Evolutionary conservation across 2,113 vertebrate species (phyloP), one percentile per base, ranked within the genome.

Genomic region (Sterna hirundo): DNA sequence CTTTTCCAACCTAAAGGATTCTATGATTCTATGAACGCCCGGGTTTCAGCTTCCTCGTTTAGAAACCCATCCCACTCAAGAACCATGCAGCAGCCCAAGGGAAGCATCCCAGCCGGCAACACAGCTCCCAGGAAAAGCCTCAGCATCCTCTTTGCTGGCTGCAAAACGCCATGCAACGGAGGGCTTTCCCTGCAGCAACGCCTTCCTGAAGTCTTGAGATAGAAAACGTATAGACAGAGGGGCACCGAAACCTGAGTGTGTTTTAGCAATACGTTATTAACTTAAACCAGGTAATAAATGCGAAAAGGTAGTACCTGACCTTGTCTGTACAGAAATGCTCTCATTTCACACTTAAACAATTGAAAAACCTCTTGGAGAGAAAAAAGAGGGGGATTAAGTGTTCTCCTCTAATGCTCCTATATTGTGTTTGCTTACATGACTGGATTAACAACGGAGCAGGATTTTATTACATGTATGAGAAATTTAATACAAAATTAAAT

Each of bases 181-280:
- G 19, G n/a, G 10, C 15, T 54, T 23, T 19, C 65, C 49, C 32
- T 10, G 16, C 55, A 10, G 47, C 7, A 2, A 20, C 11, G 1
- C 11, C 34, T 20, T 5, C 47, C 40, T 10, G 0, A 26, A 21
- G 11, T 2, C 55, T 62, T 6, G 13, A 34, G 61, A 3, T 2
- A 22, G 36, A 47, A 76, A 42, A 13, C 2, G 2, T 1, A 10
- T 3, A 4, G 32, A 7, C 16, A 17, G 58, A 58, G 54, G 38
- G 0, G 1, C 23, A 22, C 40, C 52, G 6, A 20, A 23, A 34
- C 5, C 30, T 9, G 40, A 11, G 12, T 1, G 21, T 1, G 5
- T 22, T 68, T 46, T 11, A 19, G 52, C 19, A 40, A 10, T 4
- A 11, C 4, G 3, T 27, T 2, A 34, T 15, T 5, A 55, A 14